Evolutionary conservation across 2,888 invertebrate species (phyloP), one percentile per base, ranked within the genome.

Genomic region (Amiota mariae): DNA sequence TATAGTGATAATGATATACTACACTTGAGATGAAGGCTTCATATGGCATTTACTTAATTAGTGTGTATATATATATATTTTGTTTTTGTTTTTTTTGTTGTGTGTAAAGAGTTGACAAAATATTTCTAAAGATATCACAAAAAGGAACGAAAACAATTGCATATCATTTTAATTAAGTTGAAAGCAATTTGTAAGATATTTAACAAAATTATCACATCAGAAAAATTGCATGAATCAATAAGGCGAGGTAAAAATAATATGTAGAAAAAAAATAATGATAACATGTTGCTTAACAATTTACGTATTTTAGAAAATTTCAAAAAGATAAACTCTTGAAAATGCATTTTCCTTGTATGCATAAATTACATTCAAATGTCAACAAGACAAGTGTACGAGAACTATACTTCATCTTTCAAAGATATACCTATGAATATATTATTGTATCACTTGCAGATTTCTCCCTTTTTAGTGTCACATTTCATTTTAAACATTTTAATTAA

Each of bases 111-210:
- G 67, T 68, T 68, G 20, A 68, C 67, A 68, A 68, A 68, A 68
- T 68, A 54, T 48, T 48, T 36, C 48, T 36, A 48, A 66, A 36
- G 66, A 18, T 66, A 59, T 20, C 15, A 18, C 9, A 59, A 10
- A 59, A 59, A 9, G 20, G 59, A 15, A 59, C 59, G 11, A 10
- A 54, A 54, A 9, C 36, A 36, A 56, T 11, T 61, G 11, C 67
- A 54, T 54, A 68, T 68, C 67, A 64, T 80, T 80, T 78, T 84
- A 84, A 84, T 84, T 86, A 84, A 84, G 85, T 85, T 82, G 86
- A 84, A 72, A 75, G 85, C 86, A 84, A 84, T 86, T 84, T 84
- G 86, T 84, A 85, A 86, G 86, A 83, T 54, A 59, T 59, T 59
- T 15, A 59, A 59, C 10, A 6, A 12, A 59, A 59, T 11, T 15